Conservation (phyloP, 2,113 vertebrate genomes). For the Apaloderma vittatum region DNA sequence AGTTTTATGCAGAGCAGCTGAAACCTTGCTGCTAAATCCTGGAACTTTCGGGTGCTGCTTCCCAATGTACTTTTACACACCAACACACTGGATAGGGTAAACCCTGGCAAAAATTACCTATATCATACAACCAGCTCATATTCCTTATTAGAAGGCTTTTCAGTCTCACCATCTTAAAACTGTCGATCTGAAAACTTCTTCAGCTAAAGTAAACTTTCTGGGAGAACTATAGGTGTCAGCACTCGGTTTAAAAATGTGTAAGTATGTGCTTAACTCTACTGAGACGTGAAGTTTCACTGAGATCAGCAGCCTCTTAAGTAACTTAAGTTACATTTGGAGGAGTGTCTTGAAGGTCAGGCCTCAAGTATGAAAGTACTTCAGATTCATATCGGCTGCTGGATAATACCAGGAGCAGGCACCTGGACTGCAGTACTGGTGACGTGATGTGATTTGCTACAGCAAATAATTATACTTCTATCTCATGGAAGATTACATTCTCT, state of each 20-base stretch:
- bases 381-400: not conserved
- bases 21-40: not conserved
- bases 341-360: constrained; percentile 26
- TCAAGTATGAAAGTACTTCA: not conserved
- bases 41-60: not conserved
- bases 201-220: not conserved
- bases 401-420: not conserved
- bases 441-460: not conserved
- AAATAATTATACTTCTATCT: not conserved
- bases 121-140: not conserved
- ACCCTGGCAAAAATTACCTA: not conserved
- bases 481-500: not conserved
- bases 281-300: constrained; percentile 37
- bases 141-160: not conserved
- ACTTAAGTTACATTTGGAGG: not conserved
- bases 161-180: not conserved
- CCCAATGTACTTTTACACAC: not conserved
- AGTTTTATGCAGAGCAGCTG: not conserved
- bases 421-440: not conserved
- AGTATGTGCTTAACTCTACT: constrained; percentile 34
- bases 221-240: constrained; percentile 21
- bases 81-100: not conserved
- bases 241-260: not conserved
- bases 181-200: not conserved
- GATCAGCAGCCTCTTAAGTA: not conserved